Evolutionary conservation across 2,797 vertebrate genomes (phyloP).

Genomic region (Ptychadena robeensis): DNA sequence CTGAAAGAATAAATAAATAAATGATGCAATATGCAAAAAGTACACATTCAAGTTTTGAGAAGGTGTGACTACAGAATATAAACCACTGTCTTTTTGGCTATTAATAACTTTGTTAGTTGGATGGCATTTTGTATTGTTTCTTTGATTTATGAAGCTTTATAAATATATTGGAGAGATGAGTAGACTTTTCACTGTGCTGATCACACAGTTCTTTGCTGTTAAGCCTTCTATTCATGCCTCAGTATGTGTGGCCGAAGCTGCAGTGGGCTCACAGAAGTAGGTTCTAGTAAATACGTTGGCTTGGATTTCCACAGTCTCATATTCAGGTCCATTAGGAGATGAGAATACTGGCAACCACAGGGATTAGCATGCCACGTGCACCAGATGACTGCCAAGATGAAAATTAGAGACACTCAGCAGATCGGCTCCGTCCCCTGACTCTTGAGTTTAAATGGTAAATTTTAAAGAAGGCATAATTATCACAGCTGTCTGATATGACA

Average conservation of each 20-base stretch:
- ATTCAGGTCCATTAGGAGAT: neutral
- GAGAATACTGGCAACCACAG: neutral
- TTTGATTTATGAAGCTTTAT: neutral
- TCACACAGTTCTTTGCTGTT: neutral
- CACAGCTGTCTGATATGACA: constrained; percentile 1
- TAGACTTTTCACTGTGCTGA: neutral
- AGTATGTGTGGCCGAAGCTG: neutral
- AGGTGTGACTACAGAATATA: too few species aligned
- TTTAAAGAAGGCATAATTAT: neutral
- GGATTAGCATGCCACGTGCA: neutral
- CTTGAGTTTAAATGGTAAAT: neutral
- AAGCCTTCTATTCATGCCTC: neutral
- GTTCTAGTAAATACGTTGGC: neutral
- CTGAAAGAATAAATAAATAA: too few species aligned
- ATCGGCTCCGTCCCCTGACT: neutral
- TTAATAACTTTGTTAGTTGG: too few species aligned
- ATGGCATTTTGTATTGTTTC: too few species aligned
- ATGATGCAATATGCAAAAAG: too few species aligned
- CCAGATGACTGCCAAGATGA: neutral
- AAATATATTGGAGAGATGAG: neutral
- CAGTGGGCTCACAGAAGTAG: neutral
- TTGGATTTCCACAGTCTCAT: neutral
- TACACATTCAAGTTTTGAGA: too few species aligned
- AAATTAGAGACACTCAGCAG: constrained; percentile 1
- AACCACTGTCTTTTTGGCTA: too few species aligned